These are phyloP conservation scores for Cephus pygmeus DNA, from an alignment of 2,888 invertebrate genomes.

Conservation along the genomic window DNA sequence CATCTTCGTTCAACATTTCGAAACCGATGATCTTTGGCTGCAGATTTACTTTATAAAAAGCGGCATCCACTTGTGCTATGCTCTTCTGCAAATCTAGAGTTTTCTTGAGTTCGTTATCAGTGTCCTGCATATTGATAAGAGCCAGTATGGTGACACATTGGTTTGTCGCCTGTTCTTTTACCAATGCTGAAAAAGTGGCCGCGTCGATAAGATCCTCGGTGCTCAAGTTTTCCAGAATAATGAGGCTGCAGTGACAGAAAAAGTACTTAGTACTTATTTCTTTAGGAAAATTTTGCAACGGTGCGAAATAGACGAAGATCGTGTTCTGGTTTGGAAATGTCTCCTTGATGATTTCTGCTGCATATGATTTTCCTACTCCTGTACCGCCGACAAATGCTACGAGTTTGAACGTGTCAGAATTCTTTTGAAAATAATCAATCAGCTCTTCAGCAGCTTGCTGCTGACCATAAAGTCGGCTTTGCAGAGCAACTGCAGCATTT, in stretches of 20 bases:
- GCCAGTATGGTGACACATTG: slow-evolving; percentile 45
- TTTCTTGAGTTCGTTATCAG: slow-evolving; percentile 29
- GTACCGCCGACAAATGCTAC: slow-evolving; percentile 53
- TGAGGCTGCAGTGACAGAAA: slow-evolving; percentile 45
- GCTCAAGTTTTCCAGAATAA: slow-evolving; percentile 56
- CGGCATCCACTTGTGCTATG: slow-evolving; percentile 26
- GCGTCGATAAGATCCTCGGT: slow-evolving; percentile 38
- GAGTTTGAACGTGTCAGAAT: slow-evolving; percentile 38
- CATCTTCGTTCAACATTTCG: slow-evolving; percentile 35
- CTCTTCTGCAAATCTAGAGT: slow-evolving; percentile 37
- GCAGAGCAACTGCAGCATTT: slow-evolving; percentile 39
- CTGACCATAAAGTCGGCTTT: slow-evolving; percentile 49
- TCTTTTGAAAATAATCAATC: slow-evolving; percentile 25
- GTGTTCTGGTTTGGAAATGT: slow-evolving; percentile 34
- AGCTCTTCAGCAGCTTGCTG: slow-evolving; percentile 39
- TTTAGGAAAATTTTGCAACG: slow-evolving; percentile 27
- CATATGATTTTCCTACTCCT: slow-evolving; percentile 60
- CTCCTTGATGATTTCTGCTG: slow-evolving; percentile 48
- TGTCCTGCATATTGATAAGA: slow-evolving; percentile 50
- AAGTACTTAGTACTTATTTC: slow-evolving; percentile 34
- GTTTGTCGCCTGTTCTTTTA: slow-evolving; percentile 26
- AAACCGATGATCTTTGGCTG: slow-evolving; percentile 41
- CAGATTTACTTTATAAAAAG: slow-evolving; percentile 30
- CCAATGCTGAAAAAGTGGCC: slow-evolving; percentile 30
- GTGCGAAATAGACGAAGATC: slow-evolving; percentile 42